A percentile compares a stretch with the other conserved stretches of the same genome.
These are phyloP conservation scores for Parelbella ahira DNA, from an alignment of 2,888 invertebrate species.

Conservation along the genomic window DNA sequence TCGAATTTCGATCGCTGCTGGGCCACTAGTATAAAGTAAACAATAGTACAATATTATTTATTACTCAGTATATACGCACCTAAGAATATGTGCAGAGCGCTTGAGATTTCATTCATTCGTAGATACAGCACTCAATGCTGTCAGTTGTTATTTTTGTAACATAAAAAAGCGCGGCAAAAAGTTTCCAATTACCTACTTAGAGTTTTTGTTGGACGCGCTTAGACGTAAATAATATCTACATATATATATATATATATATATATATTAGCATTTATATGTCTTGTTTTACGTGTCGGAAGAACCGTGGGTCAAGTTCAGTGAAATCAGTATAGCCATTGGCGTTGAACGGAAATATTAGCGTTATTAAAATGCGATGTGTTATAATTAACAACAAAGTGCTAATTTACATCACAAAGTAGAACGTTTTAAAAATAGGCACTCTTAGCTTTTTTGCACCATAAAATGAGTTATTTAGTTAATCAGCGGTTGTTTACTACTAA, in stretches of 20 bases:
- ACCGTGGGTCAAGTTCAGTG: not conserved
- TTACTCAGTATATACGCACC: no score
- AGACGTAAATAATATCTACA: no score
- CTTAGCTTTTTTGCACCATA: no score
- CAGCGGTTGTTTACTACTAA: not conserved
- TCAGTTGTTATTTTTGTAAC: no score
- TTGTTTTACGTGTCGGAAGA: constrained; percentile 2
- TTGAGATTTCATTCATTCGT: no score
- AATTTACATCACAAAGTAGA: constrained; percentile 5
- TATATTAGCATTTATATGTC: no score
- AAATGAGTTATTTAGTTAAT: not conserved
- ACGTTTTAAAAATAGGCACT: constrained; percentile 3
- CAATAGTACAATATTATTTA: no score
- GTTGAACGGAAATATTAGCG: constrained; percentile 15
- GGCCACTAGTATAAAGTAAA: no score
- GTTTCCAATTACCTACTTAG: constrained; percentile 6
- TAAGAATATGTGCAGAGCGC: no score
- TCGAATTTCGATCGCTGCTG: no score
- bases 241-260: not conserved
- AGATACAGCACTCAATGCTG: no score
- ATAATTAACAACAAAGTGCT: not conserved
- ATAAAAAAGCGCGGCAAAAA: no score
- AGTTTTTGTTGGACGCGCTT: not conserved
- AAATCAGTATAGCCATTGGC: constrained; percentile 9
- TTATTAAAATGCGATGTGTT: constrained; percentile 1